Base-by-base conservation (phyloP, 2,888 invertebrate species). In the Nowickia ferox region DNA sequence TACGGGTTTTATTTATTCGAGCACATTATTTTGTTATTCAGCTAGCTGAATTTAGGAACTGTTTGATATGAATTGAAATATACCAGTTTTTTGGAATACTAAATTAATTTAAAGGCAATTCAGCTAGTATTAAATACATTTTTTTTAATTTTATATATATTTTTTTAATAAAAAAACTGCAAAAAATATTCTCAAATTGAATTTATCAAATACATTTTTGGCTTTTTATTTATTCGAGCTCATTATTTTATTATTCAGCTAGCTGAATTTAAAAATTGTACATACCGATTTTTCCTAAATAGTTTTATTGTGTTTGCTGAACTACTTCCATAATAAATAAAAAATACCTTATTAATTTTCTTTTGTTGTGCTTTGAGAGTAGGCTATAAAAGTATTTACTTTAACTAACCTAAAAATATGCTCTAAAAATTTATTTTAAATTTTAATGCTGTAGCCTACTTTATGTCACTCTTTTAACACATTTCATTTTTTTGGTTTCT, bases 401-500 rank as follows among this genome's bases (percentile, higher is more conserved):
- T 15, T 55, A 9, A 19, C 8, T 8, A 55, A 6, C 22, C 22
- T 55, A 55, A 15, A 59, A 44, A 44, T 44, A 65, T 42, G 44
- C 46, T 15, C 46, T 65, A 44, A 65, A 22, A n/a, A 19, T n/a
- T 22, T n/a, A 66, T 66, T 66, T 22, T 13, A 13, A 13, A 13
- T 6, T 40, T 65, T 17, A 9, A 8, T 65, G 1, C 48, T 42
- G 19, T 42, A 69, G 53, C 42, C 40, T 42, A 53, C 15, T 69
- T 55, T 69, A 9, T 46, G 15, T 17, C 57, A 51, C 10, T 51
- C 65, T 65, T 46, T 22, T 22, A 38, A n/a, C 11, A 55, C 11
- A 42, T 69, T 76, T 44, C 10, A 44, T 71, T 44, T 53, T n/a
- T 61, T 46, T 9, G 19, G 15, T 19, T 17, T 22, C n/a, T 66